Evolutionary conservation across 2,888 invertebrate genomes (phyloP), one percentile per base, ranked within the genome.

Genomic region (Elmis aenea): DNA sequence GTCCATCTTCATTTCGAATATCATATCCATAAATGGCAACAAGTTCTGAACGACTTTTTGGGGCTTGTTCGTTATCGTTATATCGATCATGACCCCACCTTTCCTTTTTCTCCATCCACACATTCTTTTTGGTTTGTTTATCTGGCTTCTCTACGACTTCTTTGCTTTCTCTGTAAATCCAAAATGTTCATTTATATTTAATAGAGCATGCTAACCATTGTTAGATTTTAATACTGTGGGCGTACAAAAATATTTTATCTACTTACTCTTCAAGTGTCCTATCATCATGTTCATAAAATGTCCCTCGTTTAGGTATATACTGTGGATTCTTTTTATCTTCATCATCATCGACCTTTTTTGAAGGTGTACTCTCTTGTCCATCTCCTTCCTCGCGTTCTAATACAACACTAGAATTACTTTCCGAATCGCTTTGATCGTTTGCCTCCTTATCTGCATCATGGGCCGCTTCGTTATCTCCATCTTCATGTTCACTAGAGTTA

Each of bases 241-340:
- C 3, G 12, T 12, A 5, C 3, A 12, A 10, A 5, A 37, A 36
- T 10, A 13, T 35, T 25, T 26, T 30, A 57, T 64, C 68, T 66
- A 81, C 80, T 72, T 73, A n/a, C 47, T 79, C 79, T 27, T 83
- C 84, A 11, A 81, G 81, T 3, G 88, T 89, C 44, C 93, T 73
- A 59, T 92, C 91, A 61, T 96, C 96, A 58, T 96, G 96, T 55
- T 96, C 96, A 58, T 96, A 96, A 66, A 96, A 96, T 0, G 90
- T 90, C 1, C 96, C 96, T 50, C 86, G 77, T 64, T 95, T 92
- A 0, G 96, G 96, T 51, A 96, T 94, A 67, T 94, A 96, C 59
- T 96, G 95, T 1, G 96, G 96, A 71, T 96, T 95, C 62, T 93
- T 85, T 23, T 90, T 76, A 62, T 96, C 96, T 62, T 95, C 94